phyloP scores from a whole-genome alignment of 2,888 invertebrate species.

The Agonopterix alstromeriana region DNA sequence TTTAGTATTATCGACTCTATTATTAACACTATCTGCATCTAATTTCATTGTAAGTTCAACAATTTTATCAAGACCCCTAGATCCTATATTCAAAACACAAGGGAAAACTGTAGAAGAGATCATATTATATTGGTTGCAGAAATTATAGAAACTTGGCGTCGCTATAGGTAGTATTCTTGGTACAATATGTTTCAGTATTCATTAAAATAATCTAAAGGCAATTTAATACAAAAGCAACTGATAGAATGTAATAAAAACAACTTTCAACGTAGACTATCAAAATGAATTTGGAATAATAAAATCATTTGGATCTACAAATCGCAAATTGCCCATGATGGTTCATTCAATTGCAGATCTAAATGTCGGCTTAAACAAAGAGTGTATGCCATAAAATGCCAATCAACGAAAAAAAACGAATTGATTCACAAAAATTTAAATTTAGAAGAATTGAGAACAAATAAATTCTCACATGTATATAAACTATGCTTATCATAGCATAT shows the following conservation, averaged over 20 bases:
- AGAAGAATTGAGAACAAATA: background rate
- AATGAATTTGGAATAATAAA: slow-evolving; percentile 5
- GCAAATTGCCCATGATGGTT: slow-evolving; percentile 5
- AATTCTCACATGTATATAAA: background rate
- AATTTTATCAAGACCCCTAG: slow-evolving; percentile 5
- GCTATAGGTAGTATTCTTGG: too few relatives aligned
- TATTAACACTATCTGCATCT: slow-evolving; percentile 49
- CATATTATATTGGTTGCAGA: too few relatives aligned
- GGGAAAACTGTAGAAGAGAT: background rate
- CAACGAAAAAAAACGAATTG: background rate
- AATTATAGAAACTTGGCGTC: too few relatives aligned
- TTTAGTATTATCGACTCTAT: slow-evolving; percentile 45
- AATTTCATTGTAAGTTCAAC: slow-evolving; percentile 32
- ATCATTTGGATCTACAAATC: slow-evolving; percentile 2
- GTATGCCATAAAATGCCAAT: slow-evolving; percentile 6
- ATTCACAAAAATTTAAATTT: background rate
- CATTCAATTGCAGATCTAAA: background rate
- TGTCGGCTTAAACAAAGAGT: slow-evolving; percentile 6
- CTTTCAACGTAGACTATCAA: slow-evolving; percentile 12
- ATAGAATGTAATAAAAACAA: slow-evolving; percentile 31
- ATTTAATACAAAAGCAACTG: slow-evolving; percentile 16
- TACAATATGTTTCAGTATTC: too few relatives aligned
- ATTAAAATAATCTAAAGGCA: slow-evolving; percentile 12
- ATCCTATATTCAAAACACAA: background rate
- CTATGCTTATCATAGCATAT: background rate